Evolutionary conservation across 2,797 vertebrate species (phyloP).

Genomic region (Glossophaga mutica): DNA sequence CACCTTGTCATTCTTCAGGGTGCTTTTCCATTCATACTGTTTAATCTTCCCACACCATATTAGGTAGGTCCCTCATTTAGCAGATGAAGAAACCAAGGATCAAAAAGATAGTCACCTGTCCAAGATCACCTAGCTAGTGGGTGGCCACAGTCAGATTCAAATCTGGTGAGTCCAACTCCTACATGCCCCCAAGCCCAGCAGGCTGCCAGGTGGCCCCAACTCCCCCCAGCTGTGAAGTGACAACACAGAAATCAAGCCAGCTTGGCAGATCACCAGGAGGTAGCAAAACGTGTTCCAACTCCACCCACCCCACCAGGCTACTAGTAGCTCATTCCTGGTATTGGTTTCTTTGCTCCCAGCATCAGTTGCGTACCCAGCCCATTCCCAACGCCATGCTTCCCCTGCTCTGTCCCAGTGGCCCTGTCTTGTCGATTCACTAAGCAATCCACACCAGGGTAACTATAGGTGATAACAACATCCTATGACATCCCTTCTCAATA

Average conservation of each 20-base stretch:
- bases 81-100: background rate
- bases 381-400: background rate
- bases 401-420: background rate
- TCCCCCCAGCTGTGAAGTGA: background rate
- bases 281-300: background rate
- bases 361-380: background rate
- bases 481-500: background rate
- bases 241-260: background rate
- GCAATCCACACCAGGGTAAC: background rate
- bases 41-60: background rate
- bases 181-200: background rate
- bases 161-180: background rate
- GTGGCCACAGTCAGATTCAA: background rate
- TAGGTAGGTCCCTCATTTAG: background rate
- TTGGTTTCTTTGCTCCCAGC: background rate
- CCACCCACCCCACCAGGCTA: background rate
- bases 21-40: background rate
- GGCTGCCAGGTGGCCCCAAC: background rate
- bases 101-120: background rate
- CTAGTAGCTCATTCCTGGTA: background rate
- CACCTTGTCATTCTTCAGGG: background rate
- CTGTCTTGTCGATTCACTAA: background rate
- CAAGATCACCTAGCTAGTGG: background rate
- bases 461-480: background rate
- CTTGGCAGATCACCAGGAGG: background rate